Evolutionary conservation across 2,113 vertebrate species (phyloP), one percentile per base, ranked within the genome.

Genomic region (Hippocampus barbouri): DNA sequence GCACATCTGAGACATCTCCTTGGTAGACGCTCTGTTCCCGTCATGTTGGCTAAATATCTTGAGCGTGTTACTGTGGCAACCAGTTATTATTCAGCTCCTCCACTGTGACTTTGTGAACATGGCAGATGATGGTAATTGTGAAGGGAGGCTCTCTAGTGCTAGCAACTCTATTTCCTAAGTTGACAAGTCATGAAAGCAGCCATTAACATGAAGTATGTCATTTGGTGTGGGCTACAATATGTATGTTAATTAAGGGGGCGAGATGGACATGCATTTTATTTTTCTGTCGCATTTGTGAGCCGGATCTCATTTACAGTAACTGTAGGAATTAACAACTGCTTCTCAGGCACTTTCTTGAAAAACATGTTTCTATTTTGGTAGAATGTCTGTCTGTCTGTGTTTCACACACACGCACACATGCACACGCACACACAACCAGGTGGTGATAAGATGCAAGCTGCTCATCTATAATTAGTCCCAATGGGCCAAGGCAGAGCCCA

Each of bases 51-150:
- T 30, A 60, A 75, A 74, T 53, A 77, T 63, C 66, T 56, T 9
- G 0, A 59, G 66, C 71, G 51, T 74, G 86, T 88, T 86, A 75
- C 83, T 80, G 0, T 82, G 82, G 85, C 68, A 89, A 88, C 86
- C 20, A 4, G 8, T 43, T 40, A 38, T 63, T 38, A 40, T 41
- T 63, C 61, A 41, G 61, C 34, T 63, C 38, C 38, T 41, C 18
- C 18, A n/a, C 10, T 21, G 61, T n/a, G n/a, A 23, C 53, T 56
- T 8, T 56, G 18, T 56, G 18, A 20, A 61, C 12, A 8, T 38
- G 59, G 16, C 59, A 20, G 59, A 18, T 60, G 59, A 30, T 21
- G 25, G 4, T 60, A 21, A n/a, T 51, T 7, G 49, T 23, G 53
- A 2, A 20, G 49, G 18, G 10, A 56, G 53, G n/a, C 10, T n/a